Conservation (phyloP, 2,888 invertebrate species). For the Mythimna albipuncta region DNA sequence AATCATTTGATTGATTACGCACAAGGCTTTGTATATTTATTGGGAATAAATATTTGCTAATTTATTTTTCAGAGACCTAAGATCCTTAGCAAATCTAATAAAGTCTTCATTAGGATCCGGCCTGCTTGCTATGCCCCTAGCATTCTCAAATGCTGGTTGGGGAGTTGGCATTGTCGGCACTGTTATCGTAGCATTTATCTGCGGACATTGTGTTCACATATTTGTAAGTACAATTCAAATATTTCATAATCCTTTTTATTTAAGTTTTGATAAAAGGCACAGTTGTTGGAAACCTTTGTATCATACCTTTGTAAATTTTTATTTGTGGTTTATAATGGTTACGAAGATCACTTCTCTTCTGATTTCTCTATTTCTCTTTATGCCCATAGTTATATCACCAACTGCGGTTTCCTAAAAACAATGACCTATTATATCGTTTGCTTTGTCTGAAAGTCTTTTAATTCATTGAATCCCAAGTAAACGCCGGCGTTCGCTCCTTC, state of each 20-base stretch:
- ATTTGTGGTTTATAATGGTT: not conserved
- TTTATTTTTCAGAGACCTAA: conserved; percentile 79
- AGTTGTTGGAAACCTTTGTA: not conserved
- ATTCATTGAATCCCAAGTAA: no score
- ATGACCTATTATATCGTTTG: not conserved
- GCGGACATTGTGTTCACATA: conserved; percentile 86
- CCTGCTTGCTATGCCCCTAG: conserved; percentile 93
- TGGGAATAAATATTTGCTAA: not conserved
- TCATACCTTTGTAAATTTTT: no score
- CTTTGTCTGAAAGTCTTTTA: not conserved
- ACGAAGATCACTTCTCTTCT: not conserved
- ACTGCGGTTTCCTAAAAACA: not conserved
- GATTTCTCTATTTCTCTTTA: not conserved
- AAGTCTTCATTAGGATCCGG: conserved; percentile 93
- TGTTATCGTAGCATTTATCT: conserved; percentile 82
- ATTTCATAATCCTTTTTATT: not conserved
- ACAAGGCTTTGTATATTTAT: not conserved
- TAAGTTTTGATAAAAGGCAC: not conserved
- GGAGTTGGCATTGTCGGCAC: conserved; percentile 91
- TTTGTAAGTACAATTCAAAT: conserved; percentile 79
- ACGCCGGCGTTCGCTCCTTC: no score
- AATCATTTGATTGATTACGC: not conserved
- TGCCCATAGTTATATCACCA: no score
- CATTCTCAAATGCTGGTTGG: conserved; percentile 93
- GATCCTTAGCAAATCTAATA: conserved; percentile 85